Base-by-base conservation (phyloP, 2,113 vertebrate genomes). In the Salvelinus fontinalis region DNA sequence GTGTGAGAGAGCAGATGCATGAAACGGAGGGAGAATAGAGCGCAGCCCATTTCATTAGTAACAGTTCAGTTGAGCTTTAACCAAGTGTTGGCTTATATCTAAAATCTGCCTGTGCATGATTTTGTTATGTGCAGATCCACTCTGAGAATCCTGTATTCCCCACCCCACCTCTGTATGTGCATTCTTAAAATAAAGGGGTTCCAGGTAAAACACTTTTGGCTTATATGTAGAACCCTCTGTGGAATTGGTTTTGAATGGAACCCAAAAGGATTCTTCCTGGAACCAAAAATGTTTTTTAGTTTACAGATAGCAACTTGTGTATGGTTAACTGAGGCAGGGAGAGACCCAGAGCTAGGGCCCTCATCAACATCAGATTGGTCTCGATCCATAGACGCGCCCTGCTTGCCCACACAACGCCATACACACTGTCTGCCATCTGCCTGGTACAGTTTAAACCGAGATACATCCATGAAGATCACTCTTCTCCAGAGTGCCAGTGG, bases 341-440 rank as follows among this genome's bases (percentile, higher is more conserved):
- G 39, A 94, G 86, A 66, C 92, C 93, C 70, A 95, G 82, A 20
- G 91, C 86, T 3, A 94, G 82, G 1, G 87, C 86, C 3, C 92
- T 91, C 5, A 93, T 88, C 76, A 94, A 82, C 83, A 94, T 51
- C 81, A 94, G 91, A 74, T 94, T 92, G 74, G 93, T 89, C 83
- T 94, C 92, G 5, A 94, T 89, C 93, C 93, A 94, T 67, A 78
- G 75, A 12, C 86, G 90, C 0, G 90, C 93, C 70, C 11, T 29
- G 14, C 18, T 60, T 11, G 57, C 83, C 2, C 69, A 34, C 31
- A 34, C 31, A 34, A 6, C 5, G 31, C 31, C 5, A 34, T 34
- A 34, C 31, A 34, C 31, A 94, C 93, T 92, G 31, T 34, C 31
- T 34, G 31, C 31, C 31, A 34, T 94, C 91, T 31, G 83, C 87